Conservation (phyloP, 2,888 invertebrate genomes). For the Pilophorus perplexus region DNA sequence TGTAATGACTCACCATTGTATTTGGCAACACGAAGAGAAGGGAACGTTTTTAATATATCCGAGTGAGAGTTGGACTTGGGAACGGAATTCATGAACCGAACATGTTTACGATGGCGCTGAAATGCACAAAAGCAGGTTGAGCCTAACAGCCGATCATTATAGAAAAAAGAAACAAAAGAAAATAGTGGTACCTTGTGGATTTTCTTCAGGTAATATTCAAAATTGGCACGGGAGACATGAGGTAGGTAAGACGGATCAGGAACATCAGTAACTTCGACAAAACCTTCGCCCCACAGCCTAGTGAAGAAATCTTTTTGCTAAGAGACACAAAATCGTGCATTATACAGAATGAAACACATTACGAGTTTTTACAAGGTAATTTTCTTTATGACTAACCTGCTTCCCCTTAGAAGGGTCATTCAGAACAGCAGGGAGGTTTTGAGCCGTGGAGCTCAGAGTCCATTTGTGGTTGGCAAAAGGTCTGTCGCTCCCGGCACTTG, state of each 20-base stretch:
- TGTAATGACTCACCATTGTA: conserved; percentile 52
- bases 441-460: conserved; percentile 87
- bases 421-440: conserved; percentile 91
- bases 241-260: conserved; percentile 77
- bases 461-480: conserved; percentile 55
- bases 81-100: conserved; percentile 52
- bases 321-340: neutral
- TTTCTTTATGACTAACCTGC: no score
- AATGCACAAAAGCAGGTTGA: conserved; percentile 42
- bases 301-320: conserved; percentile 77
- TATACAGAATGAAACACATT: neutral
- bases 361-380: no score
- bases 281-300: conserved; percentile 95
- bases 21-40: conserved; percentile 54
- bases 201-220: conserved; percentile 81
- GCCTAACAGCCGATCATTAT: conserved; percentile 27
- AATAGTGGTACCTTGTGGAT: conserved; percentile 56
- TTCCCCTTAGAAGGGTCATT: conserved; percentile 93
- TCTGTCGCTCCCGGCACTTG: conserved; percentile 46
- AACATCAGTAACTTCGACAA: conserved; percentile 78
- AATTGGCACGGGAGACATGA: conserved; percentile 77
- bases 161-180: neutral
- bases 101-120: conserved; percentile 57
- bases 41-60: conserved; percentile 54
- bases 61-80: conserved; percentile 49